Evolutionary conservation across 2,797 vertebrate species (phyloP), one percentile per base, ranked within the genome.

Genomic region (Gallinago nigripennis): DNA sequence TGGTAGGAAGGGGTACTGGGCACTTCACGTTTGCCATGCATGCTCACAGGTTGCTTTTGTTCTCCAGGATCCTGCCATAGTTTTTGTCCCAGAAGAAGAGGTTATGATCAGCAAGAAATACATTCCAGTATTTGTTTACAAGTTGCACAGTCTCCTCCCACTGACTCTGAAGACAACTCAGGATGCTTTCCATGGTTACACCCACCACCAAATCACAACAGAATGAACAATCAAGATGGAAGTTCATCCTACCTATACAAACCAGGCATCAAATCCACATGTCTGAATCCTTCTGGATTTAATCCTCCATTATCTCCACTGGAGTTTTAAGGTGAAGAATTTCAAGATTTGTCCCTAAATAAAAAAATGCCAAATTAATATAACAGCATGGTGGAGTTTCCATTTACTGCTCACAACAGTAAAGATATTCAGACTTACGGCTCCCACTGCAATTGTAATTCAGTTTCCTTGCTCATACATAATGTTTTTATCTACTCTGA

Each of bases 401-500:
- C 86, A 82, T 82, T 92, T 95, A 79, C 64, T 77, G 68, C 79
- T 88, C 30, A 61, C 57, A 81, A 89, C 82, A 89, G 88, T 92
- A 82, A 93, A 89, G 86, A 87, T 89, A 93, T 35, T 87, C 88
- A 95, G 91, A 92, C 60, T 95, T 91, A 93, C 2, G 25, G 78
- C 71, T 97, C 94, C 88, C 86, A 80, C 53, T 82, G 69, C 86
- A 93, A 83, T n/a, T 89, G 82, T 92, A 96, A 90, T 92, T 96
- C 92, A 81, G 61, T 95, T 95, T 97, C 46, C 81, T 82, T 80
- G 61, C 64, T 92, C 71, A 80, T 89, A 92, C 50, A 72, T 92
- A 94, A 94, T 77, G 65, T 73, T 92, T 95, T 97, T 94, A 90
- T 92, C 94, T 94, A 76, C 73, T 95, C 71, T 43, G 86, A 95